Evolutionary conservation across 1,140 invertebrate species (phyloP), one percentile per base, ranked within the genome.

Genomic region (Penaeus vannamei): DNA sequence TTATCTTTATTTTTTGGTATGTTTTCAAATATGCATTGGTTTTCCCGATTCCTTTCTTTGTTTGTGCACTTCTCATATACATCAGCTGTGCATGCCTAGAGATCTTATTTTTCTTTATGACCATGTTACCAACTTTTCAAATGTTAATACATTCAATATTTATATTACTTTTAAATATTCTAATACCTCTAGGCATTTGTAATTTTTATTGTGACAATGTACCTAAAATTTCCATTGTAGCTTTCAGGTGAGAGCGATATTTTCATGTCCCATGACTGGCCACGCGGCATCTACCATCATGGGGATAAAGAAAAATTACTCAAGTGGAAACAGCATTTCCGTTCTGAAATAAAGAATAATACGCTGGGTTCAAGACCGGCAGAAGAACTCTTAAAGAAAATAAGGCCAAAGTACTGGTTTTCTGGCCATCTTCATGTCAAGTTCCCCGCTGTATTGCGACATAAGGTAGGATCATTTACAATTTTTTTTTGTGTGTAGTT

Each of bases 261-360:
- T 64, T 96, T 98, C 93, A 92, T 99, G 85, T 98, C 98, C 23
- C 99, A 99, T 93, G 99, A 99, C 93, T 99, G 99, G 99, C 99
- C 99, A 12, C 93, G 94, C 86, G 97, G 97, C 2, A 95, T 99
- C 89, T 96, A 97, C 89, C 94, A 98, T 88, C 96, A 96, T 94
- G 99, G 98, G 20, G 95, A 99, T 94, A 94, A 95, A 82, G 93
- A 96, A 12, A 92, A 94, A 89, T 94, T 99, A 19, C 92, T 99
- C 7, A 95, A 94, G 91, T 94, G 93, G n/a, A 99, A 99, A 94
- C 95, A 96, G 86, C 97, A 95, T 93, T 97, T 98, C 92, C 96
- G 95, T 91, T 94, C 96, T 66, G 98, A 99, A 91, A 96, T 99
- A 91, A 95, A 97, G 87, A 94, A 94, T 4, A 95, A 97, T 92